Base-by-base conservation (phyloP, 64 coral and sea anemone species). In the Montipora cactus region DNA sequence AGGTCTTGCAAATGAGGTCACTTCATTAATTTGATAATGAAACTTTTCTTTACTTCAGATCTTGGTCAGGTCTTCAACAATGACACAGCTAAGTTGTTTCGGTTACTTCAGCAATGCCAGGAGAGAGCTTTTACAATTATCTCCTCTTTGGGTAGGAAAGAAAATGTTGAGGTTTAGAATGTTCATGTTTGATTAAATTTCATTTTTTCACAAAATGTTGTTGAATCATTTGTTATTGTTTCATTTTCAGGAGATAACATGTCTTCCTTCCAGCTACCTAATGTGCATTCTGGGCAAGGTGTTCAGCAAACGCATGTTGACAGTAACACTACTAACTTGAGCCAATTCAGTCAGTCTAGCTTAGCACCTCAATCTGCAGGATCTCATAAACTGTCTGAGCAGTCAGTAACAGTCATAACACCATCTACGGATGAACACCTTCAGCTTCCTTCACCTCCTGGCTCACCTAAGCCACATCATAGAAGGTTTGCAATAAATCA, bases 31-130 rank as follows among this genome's bases (percentile, higher is more conserved):
- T 37, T 37, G 37, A 37, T 64, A 15, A 64, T 12, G 61, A 12
- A 64, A 16, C 20, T 59, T 84, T 49, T 64, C 48, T 61, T 3
- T 18, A 9, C 45, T 92, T 75, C 21, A 96, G 95, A 96, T 80
- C 55, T 94, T n/a, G 46, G 20, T 22, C 68, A 53, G 55, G 81
- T 94, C 13, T 96, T 91, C 75, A 96, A 83, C 62, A 95, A 68
- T 57, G 97, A 98, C 14, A 79, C 83, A 23, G 61, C 90, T 8
- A 98, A 98, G 58, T 90, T 98, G 10, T 95, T 95, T 72, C 74
- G 77, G 12, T 45, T 98, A 58, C 90, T 95, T 10, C 94, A 95
- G 53, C 97, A 95, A 37, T 98, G 97, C 73, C 91, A 94, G 86
- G 97, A 98, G 44, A 93, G 97, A 85, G 97, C 97, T 59, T 78